Percentiles rank a stretch among this genome's conserved stretches.
phyloP scores from a whole-genome alignment of 1,140 invertebrate genomes.

The Panagrolaimus sp. region DNA sequence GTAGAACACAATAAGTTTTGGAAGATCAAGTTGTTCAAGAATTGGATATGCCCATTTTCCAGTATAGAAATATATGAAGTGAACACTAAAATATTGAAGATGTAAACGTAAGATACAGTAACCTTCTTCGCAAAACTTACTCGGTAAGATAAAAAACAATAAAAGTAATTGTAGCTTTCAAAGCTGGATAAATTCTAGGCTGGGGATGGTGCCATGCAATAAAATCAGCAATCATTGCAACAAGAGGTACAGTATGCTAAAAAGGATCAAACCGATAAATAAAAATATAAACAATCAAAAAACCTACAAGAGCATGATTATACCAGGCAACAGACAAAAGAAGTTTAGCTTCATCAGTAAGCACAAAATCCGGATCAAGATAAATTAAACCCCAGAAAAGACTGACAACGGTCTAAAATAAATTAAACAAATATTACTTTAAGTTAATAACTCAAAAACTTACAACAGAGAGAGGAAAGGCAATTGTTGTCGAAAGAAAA shows the following conservation, averaged over 20 bases:
- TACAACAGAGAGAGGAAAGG: constrained; percentile 40
- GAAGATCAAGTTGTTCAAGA: constrained; percentile 20
- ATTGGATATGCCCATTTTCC: constrained; percentile 44
- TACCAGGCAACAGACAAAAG: constrained; percentile 35
- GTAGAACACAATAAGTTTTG: constrained; percentile 20
- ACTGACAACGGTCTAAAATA: constrained; percentile 42
- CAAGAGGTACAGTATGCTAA: constrained; percentile 40
- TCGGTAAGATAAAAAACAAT: constrained; percentile 32
- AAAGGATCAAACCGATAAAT: background rate
- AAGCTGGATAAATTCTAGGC: constrained; percentile 21
- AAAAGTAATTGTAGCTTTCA: constrained; percentile 32
- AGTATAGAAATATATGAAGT: constrained; percentile 34
- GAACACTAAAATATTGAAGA: constrained; percentile 37
- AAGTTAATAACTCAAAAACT: constrained; percentile 17
- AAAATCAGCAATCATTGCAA: constrained; percentile 37
- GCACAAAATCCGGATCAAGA: constrained; percentile 36
- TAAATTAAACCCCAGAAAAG: constrained; percentile 44
- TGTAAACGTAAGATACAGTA: constrained; percentile 12
- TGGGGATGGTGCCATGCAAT: constrained; percentile 27
- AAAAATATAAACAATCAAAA: too few relatives aligned
- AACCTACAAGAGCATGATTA: constrained; percentile 41
- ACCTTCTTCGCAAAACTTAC: constrained; percentile 34
- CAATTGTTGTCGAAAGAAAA: constrained; percentile 31
- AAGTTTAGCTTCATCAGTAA: constrained; percentile 38
- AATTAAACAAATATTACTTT: background rate